These are phyloP conservation scores for Standfussiana lucernea DNA, from an alignment of 2,888 invertebrate species.

Conservation along the genomic window DNA sequence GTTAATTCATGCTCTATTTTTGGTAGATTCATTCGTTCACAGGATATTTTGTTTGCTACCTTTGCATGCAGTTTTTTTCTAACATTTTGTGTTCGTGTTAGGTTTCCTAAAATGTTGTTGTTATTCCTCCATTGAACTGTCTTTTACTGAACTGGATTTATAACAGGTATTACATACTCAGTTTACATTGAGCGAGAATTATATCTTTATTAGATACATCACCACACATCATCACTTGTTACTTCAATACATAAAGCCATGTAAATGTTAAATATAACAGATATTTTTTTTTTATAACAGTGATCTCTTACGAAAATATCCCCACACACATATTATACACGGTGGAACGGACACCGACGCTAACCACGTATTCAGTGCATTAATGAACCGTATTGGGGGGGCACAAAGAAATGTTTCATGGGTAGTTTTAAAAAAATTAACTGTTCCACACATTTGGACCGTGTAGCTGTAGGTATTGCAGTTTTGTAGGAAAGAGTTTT, in stretches of 20 bases:
- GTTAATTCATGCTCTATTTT: conserved; percentile 42
- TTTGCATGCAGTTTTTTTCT: conserved; percentile 44
- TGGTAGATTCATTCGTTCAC: conserved; percentile 35
- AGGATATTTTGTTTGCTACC: conserved; percentile 31
- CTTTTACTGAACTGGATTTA: not conserved
- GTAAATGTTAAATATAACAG: not conserved
- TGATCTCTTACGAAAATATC: too few species aligned
- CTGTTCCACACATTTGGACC: too few species aligned
- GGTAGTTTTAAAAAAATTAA: too few species aligned
- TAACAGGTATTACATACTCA: not conserved
- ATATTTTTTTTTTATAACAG: not conserved
- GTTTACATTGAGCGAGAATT: not conserved
- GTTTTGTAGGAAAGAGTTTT: too few species aligned
- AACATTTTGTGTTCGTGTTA: conserved; percentile 11
- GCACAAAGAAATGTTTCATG: too few species aligned
- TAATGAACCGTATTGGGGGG: too few species aligned
- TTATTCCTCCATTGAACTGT: not conserved
- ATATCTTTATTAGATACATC: not conserved
- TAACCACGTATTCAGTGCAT: too few species aligned
- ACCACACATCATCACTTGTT: too few species aligned
- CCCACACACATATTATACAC: too few species aligned
- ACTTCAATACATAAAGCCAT: not conserved
- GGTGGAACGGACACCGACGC: too few species aligned
- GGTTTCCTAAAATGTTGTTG: not conserved
- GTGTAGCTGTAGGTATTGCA: too few species aligned